Percentiles rank a stretch among this genome's conserved stretches.
These are phyloP conservation scores for Globodera rostochiensis DNA, from an alignment of 1,140 invertebrate species.

Conservation along the genomic window DNA sequence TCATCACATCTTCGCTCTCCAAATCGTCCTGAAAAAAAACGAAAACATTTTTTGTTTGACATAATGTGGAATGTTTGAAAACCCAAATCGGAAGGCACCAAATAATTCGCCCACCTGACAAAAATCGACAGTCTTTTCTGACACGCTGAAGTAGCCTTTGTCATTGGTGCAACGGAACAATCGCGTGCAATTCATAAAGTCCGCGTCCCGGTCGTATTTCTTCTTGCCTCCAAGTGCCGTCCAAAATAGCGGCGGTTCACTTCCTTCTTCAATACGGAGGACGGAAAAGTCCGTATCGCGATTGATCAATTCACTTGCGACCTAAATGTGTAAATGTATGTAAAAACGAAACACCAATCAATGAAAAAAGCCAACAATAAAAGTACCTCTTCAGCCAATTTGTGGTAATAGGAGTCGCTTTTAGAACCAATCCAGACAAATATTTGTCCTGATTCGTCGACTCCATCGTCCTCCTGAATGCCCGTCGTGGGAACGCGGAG, in stretches of 20 bases:
- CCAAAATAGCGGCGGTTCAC: conserved; percentile 99
- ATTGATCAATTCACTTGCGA: conserved; percentile 61
- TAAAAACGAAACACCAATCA: neutral
- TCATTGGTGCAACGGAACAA: conserved; percentile 98
- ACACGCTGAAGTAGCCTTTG: conserved; percentile 97
- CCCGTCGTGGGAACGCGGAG: conserved; percentile 41
- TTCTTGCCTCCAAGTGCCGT: conserved; percentile 88
- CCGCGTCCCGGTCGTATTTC: conserved; percentile 84
- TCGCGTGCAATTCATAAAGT: conserved; percentile 89
- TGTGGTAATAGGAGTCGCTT: conserved; percentile 82
- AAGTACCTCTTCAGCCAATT: conserved; percentile 82
- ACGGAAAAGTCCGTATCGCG: conserved; percentile 66
- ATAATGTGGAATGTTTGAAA: neutral
- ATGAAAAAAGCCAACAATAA: conserved; percentile 87
- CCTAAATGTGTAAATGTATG: conserved; percentile 31
- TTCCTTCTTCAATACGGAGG: conserved; percentile 87
- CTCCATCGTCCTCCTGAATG: conserved; percentile 68
- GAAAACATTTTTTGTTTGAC: neutral
- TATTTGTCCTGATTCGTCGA: conserved; percentile 84
- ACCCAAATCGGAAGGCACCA: neutral
- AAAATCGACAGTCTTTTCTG: conserved; percentile 99
- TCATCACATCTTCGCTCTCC: conserved; percentile 99
- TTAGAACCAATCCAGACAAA: conserved; percentile 96
- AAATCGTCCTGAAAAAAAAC: conserved; percentile 80
- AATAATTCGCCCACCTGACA: conserved; percentile 78